Percentiles rank a stretch among this genome's conserved stretches.
phyloP scores from a whole-genome alignment of 2,113 vertebrate species.

The Noturus placidus region DNA sequence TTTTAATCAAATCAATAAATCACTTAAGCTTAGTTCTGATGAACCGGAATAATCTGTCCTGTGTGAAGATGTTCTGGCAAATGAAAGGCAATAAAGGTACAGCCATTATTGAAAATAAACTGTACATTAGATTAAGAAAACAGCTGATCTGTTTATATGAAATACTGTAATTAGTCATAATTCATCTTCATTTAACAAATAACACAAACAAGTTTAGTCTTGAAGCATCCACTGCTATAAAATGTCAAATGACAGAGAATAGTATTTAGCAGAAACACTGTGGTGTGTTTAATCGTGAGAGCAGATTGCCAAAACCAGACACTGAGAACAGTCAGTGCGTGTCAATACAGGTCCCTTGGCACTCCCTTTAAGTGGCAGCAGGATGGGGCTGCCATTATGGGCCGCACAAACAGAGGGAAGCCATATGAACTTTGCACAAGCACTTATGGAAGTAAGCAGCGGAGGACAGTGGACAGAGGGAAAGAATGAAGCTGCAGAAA shows the following conservation, averaged over 20 bases:
- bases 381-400: conserved; percentile 71
- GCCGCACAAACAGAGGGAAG: conserved; percentile 71
- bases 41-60: not conserved
- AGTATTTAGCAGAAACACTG: conserved; percentile 46
- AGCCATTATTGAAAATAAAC: not conserved
- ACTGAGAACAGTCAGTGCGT: conserved; percentile 67
- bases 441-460: conserved; percentile 67
- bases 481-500: conserved; percentile 59
- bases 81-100: conserved; percentile 10
- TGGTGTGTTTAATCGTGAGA: conserved; percentile 60
- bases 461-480: conserved; percentile 54
- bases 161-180: conserved; percentile 10
- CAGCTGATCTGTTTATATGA: conserved; percentile 14
- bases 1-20: not conserved
- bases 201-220: conserved; percentile 30
- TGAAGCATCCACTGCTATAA: not conserved
- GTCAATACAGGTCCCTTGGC: conserved; percentile 58
- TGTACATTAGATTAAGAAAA: not conserved
- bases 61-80: not conserved
- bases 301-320: conserved; percentile 65
- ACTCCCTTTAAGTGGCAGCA: conserved; percentile 67
- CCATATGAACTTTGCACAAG: conserved; percentile 80
- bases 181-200: conserved; percentile 26
- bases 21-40: not conserved
- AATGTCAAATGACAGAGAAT: conserved; percentile 26